These are phyloP conservation scores for Stichodactyla mertensii DNA, from an alignment of 64 coral and sea anemone genomes.

Conservation along the genomic window DNA sequence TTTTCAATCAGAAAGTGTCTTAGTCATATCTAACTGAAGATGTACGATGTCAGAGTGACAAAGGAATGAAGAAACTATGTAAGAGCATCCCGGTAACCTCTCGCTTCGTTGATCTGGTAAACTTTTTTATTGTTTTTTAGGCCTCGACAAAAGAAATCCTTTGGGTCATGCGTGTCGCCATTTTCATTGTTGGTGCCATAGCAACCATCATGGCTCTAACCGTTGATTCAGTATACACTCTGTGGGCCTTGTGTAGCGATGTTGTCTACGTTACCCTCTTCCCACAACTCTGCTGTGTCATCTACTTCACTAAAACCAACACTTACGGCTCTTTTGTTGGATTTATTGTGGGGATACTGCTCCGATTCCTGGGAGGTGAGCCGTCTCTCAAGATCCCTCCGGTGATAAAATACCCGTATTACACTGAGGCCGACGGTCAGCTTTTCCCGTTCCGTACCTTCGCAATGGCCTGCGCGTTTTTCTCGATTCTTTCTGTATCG, in stretches of 20 bases:
- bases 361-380: conserved; percentile 71
- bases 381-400: conserved; percentile 50
- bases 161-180: conserved; percentile 71
- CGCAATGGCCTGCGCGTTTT: conserved; percentile 57
- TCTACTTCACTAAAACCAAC: conserved; percentile 63
- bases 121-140: conserved; percentile 42
- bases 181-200: conserved; percentile 55
- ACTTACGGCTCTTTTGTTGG: conserved; percentile 89
- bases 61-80: too few species aligned
- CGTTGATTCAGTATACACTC: conserved; percentile 67
- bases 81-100: too few species aligned
- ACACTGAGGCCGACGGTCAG: conserved; percentile 45
- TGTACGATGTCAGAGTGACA: too few species aligned
- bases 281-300: conserved; percentile 76
- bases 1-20: too few species aligned
- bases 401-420: conserved; percentile 79
- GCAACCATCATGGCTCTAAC: conserved; percentile 63
- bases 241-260: conserved; percentile 73
- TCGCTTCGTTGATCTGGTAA: background rate
- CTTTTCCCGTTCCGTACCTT: conserved; percentile 71
- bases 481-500: conserved; percentile 49
- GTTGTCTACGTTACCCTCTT: conserved; percentile 82
- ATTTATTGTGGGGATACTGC: conserved; percentile 58
- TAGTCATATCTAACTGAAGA: too few species aligned
- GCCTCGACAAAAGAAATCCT: conserved; percentile 72